Conservation (phyloP, 1,140 invertebrate genomes). For the Stegodyphus mimosarum region DNA sequence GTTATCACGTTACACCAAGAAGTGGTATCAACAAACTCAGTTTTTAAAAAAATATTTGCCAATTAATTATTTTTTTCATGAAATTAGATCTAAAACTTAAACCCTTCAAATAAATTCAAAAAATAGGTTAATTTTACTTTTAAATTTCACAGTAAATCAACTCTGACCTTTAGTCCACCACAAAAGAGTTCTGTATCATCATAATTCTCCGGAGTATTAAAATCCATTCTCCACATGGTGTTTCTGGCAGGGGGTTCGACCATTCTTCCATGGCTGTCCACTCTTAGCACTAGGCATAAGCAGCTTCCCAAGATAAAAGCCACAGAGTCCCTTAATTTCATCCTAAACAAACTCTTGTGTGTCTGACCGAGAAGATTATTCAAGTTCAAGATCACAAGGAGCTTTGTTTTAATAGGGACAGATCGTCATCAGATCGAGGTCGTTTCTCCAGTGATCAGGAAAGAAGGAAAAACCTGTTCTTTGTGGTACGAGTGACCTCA, state of each 20-base stretch:
- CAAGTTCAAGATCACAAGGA: constrained; percentile 38
- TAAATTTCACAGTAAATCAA: too few species aligned
- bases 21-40: too few species aligned
- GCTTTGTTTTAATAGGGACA: constrained; percentile 19
- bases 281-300: background rate
- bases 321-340: background rate
- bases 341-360: too few species aligned
- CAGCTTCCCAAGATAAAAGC: background rate
- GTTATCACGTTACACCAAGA: too few species aligned
- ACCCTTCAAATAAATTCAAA: too few species aligned
- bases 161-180: constrained; percentile 84
- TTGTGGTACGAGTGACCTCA: background rate
- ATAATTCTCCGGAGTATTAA: constrained; percentile 91
- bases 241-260: constrained; percentile 93
- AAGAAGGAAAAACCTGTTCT: constrained; percentile 32
- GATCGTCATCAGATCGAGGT: background rate
- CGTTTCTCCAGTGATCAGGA: constrained; percentile 8
- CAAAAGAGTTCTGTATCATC: constrained; percentile 89
- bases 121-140: too few species aligned
- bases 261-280: constrained; percentile 79
- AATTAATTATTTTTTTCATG: too few species aligned
- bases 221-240: constrained; percentile 93
- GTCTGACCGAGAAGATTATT: background rate
- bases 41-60: too few species aligned
- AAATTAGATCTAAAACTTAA: too few species aligned